Conservation (phyloP, 2,888 invertebrate species). For the Brachycybe producta region DNA sequence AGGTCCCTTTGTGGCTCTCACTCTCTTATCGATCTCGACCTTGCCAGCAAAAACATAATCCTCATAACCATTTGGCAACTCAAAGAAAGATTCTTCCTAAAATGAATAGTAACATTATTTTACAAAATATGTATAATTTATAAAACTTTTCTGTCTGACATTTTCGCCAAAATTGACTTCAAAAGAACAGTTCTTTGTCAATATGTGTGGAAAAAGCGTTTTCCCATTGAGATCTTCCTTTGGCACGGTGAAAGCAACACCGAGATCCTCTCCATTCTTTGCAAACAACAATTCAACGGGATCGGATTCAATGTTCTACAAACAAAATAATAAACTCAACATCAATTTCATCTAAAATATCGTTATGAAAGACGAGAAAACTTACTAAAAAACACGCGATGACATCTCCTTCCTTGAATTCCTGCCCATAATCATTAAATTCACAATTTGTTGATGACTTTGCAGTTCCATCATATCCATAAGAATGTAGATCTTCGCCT, state of each 20-base stretch:
- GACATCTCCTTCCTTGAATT: slow-evolving; percentile 63
- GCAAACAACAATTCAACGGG: slow-evolving; percentile 62
- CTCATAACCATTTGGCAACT: slow-evolving; percentile 35
- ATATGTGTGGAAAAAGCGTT: slow-evolving; percentile 75
- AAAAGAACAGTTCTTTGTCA: slow-evolving; percentile 79
- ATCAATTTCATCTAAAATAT: neutral
- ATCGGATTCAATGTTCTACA: slow-evolving; percentile 54
- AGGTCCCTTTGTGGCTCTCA: slow-evolving; percentile 55
- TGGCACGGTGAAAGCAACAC: slow-evolving; percentile 58
- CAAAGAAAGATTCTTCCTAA: slow-evolving; percentile 41
- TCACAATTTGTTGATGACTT: slow-evolving; percentile 62
- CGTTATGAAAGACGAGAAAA: slow-evolving; percentile 20
- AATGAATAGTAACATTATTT: too few relatives aligned
- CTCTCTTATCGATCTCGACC: slow-evolving; percentile 43
- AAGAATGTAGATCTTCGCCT: slow-evolving; percentile 60
- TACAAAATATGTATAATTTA: too few relatives aligned
- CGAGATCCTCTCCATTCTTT: slow-evolving; percentile 66
- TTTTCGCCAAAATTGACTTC: slow-evolving; percentile 65
- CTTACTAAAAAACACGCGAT: slow-evolving; percentile 71
- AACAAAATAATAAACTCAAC: slow-evolving; percentile 15
- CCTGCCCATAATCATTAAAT: slow-evolving; percentile 63
- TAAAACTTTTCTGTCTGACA: neutral
- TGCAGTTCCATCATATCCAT: slow-evolving; percentile 72
- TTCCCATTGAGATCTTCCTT: slow-evolving; percentile 47
- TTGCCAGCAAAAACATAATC: slow-evolving; percentile 45